These are phyloP conservation scores for Drosophila guanche DNA, from an alignment of 1,140 invertebrate species.

Conservation along the genomic window DNA sequence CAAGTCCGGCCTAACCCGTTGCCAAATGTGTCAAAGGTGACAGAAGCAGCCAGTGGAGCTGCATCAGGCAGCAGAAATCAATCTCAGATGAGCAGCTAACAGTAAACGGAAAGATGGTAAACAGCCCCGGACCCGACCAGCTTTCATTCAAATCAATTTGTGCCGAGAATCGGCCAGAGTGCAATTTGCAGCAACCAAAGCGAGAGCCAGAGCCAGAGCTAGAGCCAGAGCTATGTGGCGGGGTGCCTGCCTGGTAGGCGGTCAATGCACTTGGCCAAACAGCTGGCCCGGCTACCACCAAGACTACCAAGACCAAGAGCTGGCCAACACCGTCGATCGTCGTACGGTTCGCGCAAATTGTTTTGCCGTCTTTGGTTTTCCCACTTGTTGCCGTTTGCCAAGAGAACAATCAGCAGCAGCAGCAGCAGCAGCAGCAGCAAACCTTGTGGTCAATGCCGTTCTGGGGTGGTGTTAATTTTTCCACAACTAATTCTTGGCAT, in stretches of 20 bases:
- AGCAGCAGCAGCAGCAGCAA: constrained; percentile 39
- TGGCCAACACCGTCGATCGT: constrained; percentile 21
- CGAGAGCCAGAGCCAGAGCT: too few species aligned
- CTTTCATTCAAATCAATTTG: constrained; percentile 73
- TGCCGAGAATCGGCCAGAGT: constrained; percentile 40
- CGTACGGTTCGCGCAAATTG: constrained; percentile 75
- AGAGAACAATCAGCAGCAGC: constrained; percentile 43
- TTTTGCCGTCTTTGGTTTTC: constrained; percentile 51
- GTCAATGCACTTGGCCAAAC: constrained; percentile 72
- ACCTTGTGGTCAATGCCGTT: constrained; percentile 66
- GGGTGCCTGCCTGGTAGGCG: constrained; percentile 19
- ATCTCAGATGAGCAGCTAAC: constrained; percentile 71
- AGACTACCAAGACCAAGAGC: constrained; percentile 12
- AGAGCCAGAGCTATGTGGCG: too few species aligned
- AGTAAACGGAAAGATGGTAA: constrained; percentile 68
- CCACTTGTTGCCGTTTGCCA: constrained; percentile 28
- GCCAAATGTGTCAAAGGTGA: constrained; percentile 74
- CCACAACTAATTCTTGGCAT: constrained; percentile 79
- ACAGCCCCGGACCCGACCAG: constrained; percentile 40
- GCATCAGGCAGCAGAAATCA: constrained; percentile 65
- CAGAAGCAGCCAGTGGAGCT: constrained; percentile 41
- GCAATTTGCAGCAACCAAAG: constrained; percentile 43
- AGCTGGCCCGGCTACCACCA: constrained; percentile 45
- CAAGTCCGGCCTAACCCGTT: constrained; percentile 51
- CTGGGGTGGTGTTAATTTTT: constrained; percentile 77